These are phyloP conservation scores for Agrochola circellaris DNA, from an alignment of 2,888 invertebrate genomes.

Conservation along the genomic window DNA sequence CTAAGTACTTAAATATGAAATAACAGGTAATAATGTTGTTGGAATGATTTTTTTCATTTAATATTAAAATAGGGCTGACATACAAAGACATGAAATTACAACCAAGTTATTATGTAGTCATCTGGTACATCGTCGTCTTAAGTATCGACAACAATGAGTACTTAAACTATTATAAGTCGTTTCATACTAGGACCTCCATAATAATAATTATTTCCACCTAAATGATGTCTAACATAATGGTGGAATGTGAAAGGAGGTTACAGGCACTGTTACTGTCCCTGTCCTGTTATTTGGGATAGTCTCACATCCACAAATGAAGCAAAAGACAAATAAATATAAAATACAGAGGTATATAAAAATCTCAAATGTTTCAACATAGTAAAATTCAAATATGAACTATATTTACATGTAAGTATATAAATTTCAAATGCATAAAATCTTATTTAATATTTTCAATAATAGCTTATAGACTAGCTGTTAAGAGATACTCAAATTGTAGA, in stretches of 20 bases:
- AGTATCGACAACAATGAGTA: slow-evolving; percentile 22
- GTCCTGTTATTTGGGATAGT: slow-evolving; percentile 33
- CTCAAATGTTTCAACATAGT: slow-evolving; percentile 55
- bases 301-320: slow-evolving; percentile 30
- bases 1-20: slow-evolving; percentile 67
- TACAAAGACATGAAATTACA: slow-evolving; percentile 24
- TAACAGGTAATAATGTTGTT: slow-evolving; percentile 58
- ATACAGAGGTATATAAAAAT: slow-evolving; percentile 62
- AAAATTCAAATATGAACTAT: slow-evolving; percentile 52
- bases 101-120: slow-evolving; percentile 4
- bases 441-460: slow-evolving; percentile 50
- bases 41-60: slow-evolving; percentile 69
- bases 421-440: slow-evolving; percentile 34
- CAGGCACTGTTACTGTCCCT: not conserved
- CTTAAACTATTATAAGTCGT: slow-evolving; percentile 18
- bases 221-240: slow-evolving; percentile 12
- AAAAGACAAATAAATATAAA: slow-evolving; percentile 35
- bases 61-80: slow-evolving; percentile 21
- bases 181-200: slow-evolving; percentile 25
- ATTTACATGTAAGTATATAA: slow-evolving; percentile 51
- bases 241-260: slow-evolving; percentile 63
- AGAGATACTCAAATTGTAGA: slow-evolving; percentile 55
- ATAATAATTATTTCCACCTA: slow-evolving; percentile 19
- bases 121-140: not conserved
- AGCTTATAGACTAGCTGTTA: slow-evolving; percentile 62